A percentile compares a stretch with the other conserved stretches of the same genome.
These are phyloP conservation scores for Aviceda subcristata DNA, from an alignment of 2,113 vertebrate genomes.

Conservation along the genomic window DNA sequence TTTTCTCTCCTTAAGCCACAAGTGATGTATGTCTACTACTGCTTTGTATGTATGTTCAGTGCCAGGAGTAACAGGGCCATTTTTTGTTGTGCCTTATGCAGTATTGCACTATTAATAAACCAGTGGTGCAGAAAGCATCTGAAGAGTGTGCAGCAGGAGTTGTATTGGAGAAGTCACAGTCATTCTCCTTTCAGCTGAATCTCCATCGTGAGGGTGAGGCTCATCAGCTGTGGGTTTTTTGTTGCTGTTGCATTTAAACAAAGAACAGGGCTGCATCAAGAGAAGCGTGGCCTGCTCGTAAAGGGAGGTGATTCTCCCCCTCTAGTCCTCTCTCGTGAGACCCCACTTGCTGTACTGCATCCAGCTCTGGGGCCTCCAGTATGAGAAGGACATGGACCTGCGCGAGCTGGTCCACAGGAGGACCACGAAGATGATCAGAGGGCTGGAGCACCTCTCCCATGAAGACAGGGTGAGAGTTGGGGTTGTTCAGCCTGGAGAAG, in stretches of 20 bases:
- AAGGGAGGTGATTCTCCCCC: background rate
- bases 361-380: background rate
- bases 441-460: too few relatives aligned
- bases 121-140: too few relatives aligned
- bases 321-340: background rate
- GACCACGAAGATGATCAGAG: too few relatives aligned
- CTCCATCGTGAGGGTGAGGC: background rate
- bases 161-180: background rate
- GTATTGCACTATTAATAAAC: background rate
- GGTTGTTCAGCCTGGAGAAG: too few relatives aligned
- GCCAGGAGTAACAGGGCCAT: background rate
- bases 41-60: background rate
- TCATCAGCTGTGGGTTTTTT: background rate
- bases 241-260: background rate
- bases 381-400: too few relatives aligned
- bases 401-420: too few relatives aligned
- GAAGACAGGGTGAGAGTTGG: too few relatives aligned
- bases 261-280: background rate
- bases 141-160: background rate
- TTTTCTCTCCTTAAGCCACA: background rate
- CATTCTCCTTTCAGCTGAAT: background rate
- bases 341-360: too few relatives aligned
- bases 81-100: background rate
- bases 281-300: too few relatives aligned
- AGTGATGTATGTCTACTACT: background rate